A percentile compares a stretch with the other conserved stretches of the same genome.
Conservation (phyloP, 2,113 vertebrate genomes). For the Microcebus griseorufus region DNA sequence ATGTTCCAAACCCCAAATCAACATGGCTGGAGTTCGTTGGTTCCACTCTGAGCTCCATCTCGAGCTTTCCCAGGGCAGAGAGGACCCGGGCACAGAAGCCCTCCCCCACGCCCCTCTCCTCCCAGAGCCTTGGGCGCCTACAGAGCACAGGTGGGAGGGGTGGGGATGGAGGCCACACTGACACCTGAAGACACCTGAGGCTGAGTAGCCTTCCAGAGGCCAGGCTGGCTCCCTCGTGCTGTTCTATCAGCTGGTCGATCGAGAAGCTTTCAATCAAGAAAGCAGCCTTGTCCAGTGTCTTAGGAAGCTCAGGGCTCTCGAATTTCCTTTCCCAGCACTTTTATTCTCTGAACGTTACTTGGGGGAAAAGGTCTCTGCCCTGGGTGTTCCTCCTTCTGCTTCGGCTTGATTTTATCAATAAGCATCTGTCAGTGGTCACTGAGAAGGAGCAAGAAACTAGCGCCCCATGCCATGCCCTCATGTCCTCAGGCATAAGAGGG, state of each 20-base stretch:
- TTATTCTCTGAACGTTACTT: not conserved
- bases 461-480: no score
- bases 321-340: not conserved
- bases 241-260: not conserved
- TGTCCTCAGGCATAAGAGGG: not conserved
- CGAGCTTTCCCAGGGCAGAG: not conserved
- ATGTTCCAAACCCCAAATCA: not conserved
- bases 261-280: not conserved
- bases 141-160: not conserved
- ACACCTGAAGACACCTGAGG: not conserved
- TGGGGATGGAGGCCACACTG: not conserved
- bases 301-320: not conserved
- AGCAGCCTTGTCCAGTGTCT: not conserved
- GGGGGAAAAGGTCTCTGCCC: not conserved
- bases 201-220: not conserved
- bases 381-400: not conserved
- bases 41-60: not conserved
- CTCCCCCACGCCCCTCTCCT: not conserved
- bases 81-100: not conserved
- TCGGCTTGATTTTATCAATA: not conserved
- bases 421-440: not conserved
- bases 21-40: not conserved
- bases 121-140: not conserved
- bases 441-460: not conserved
- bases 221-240: not conserved